Conservation (phyloP, 30 jellyfish, hydroid and myxozoan genomes). For the Rhopilema esculentum region DNA sequence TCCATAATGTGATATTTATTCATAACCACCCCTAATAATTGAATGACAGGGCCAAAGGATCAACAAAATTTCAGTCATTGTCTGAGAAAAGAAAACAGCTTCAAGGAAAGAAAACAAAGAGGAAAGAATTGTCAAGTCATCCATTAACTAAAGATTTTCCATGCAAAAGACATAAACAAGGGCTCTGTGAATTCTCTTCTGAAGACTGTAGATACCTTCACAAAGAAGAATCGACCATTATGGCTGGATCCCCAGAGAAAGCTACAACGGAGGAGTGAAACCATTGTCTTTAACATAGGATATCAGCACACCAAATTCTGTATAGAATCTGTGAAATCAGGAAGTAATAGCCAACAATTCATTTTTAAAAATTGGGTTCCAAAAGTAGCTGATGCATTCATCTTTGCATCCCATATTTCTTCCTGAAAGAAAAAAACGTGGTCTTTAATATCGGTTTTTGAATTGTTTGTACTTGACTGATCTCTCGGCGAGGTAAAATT, state of each 20-base stretch:
- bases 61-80: slow-evolving; percentile 33
- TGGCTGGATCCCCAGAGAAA: not conserved
- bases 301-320: too few species aligned
- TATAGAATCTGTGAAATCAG: too few species aligned
- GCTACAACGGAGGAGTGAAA: too few species aligned
- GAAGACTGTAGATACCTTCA: slow-evolving; percentile 81
- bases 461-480: too few species aligned
- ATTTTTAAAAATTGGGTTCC: too few species aligned
- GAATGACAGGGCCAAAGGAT: slow-evolving; percentile 79
- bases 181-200: slow-evolving; percentile 74
- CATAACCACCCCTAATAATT: not conserved
- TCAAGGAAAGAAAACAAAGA: slow-evolving; percentile 83
- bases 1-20: not conserved
- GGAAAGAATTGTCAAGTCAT: slow-evolving; percentile 7
- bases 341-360: too few species aligned
- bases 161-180: slow-evolving; percentile 81
- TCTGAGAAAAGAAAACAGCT: slow-evolving; percentile 80
- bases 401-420: too few species aligned
- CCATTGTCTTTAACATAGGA: too few species aligned
- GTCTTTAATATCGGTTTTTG: too few species aligned
- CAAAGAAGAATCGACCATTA: not conserved
- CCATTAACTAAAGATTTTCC: slow-evolving; percentile 67
- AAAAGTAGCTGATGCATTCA: too few species aligned
- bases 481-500: too few species aligned
- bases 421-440: too few species aligned